Percentiles rank a stretch among this genome's conserved stretches.
Evolutionary conservation across 2,888 invertebrate species (phyloP).

Genomic region (Scrobipalpa atriplicella): DNA sequence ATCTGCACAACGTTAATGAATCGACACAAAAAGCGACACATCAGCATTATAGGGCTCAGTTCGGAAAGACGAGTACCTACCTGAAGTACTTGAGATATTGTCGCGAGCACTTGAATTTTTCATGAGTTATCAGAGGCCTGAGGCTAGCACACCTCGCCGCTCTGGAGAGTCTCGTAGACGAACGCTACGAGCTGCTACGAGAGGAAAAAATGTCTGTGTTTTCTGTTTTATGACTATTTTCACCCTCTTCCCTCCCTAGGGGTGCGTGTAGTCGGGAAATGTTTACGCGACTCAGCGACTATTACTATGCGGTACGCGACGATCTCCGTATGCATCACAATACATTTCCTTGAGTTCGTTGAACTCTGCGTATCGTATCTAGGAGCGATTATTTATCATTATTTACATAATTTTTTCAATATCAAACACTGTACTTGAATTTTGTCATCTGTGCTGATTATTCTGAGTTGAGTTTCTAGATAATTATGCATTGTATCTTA

Average conservation of each 20-base stretch:
- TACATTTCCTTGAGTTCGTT: conserved; percentile 41
- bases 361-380: conserved; percentile 38
- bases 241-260: conserved; percentile 54
- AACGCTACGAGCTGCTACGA: conserved; percentile 36
- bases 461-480: too few relatives aligned
- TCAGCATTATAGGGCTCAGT: background rate
- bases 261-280: conserved; percentile 52
- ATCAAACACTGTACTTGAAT: too few relatives aligned
- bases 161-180: conserved; percentile 44
- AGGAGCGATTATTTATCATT: background rate
- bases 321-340: conserved; percentile 27
- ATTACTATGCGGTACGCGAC: conserved; percentile 26
- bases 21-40: too few relatives aligned
- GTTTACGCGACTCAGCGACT: conserved; percentile 43
- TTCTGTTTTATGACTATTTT: conserved; percentile 62
- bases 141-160: conserved; percentile 50
- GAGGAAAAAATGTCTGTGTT: conserved; percentile 48
- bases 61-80: background rate
- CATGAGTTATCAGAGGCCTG: conserved; percentile 70
- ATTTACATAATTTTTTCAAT: too few relatives aligned
- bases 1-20: too few relatives aligned
- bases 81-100: conserved; percentile 43
- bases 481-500: too few relatives aligned
- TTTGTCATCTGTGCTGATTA: too few relatives aligned
- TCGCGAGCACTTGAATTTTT: conserved; percentile 67